Evolutionary conservation across 2,888 invertebrate species (phyloP), one percentile per base, ranked within the genome.

Genomic region (Caenorhabditis doughertyi): DNA sequence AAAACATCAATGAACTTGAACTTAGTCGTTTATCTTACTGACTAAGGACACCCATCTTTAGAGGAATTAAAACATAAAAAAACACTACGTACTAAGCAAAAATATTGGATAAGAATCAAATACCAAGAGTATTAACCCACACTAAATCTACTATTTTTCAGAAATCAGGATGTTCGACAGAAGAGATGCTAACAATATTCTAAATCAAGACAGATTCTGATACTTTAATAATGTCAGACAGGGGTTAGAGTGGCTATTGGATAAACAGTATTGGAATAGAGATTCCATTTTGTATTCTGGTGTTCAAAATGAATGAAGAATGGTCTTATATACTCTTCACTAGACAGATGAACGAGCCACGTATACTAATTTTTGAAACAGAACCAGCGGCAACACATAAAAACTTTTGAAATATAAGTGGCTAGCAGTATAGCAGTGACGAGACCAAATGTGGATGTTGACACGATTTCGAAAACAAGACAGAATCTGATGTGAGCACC

Each of bases 1-100:
- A 39, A 39, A 44, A 42, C 60, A 42, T 60, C 60, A 60, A 60
- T 42, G 42, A 44, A 39, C 23, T 60, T n/a, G n/a, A n/a, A n/a
- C n/a, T n/a, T n/a, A n/a, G n/a, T n/a, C n/a, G n/a, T n/a, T n/a
- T n/a, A n/a, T n/a, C 35, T 35, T 35, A 35, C 18, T 11, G n/a
- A 55, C n/a, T n/a, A 29, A 18, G n/a, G 3, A 5, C 3, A 1
- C 4, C 7, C 16, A n/a, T 32, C 9, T 51, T 23, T 13, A 23
- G 7, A 35, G 9, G 9, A 35, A 35, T 9, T 35, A 35, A 9
- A 35, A 35, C 35, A 9, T 35, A 35, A 35, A 7, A 32, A 56
- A 56, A 56, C 25, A 55, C 23, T n/a, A n/a, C n/a, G n/a, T 51
- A 23, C 23, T 23, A 23, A 11, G 35, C 5, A 35, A 35, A 7